Evolutionary conservation across 2,888 invertebrate genomes (phyloP).

Genomic region (Chouioia cunea): DNA sequence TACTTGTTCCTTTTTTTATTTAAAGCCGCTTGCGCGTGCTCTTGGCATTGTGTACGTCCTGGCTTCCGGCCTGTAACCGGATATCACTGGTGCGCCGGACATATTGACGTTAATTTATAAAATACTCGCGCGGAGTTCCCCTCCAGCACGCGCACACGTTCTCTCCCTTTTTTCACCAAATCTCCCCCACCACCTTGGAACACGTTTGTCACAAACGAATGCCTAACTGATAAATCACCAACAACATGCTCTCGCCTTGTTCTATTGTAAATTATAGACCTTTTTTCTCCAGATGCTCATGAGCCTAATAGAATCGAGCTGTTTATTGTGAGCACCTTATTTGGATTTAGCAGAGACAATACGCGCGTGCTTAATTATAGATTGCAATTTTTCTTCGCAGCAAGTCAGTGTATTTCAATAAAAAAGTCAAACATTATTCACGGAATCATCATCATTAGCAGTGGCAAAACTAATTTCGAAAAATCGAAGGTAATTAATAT

Average conservation of each 20-base stretch:
- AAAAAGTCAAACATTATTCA: constrained; percentile 15
- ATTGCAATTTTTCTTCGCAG: constrained; percentile 7
- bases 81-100: constrained; percentile 60
- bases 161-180: constrained; percentile 13
- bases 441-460: constrained; percentile 25
- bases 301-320: background rate
- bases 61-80: constrained; percentile 67
- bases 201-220: constrained; percentile 13
- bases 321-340: constrained; percentile 8
- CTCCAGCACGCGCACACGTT: constrained; percentile 43
- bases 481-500: constrained; percentile 44
- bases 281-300: constrained; percentile 6
- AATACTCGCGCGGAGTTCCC: constrained; percentile 61
- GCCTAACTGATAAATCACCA: constrained; percentile 39
- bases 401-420: constrained; percentile 13
- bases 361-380: background rate
- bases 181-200: constrained; percentile 19
- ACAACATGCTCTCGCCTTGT: constrained; percentile 8
- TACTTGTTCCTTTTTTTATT: constrained; percentile 48
- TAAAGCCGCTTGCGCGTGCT: constrained; percentile 52
- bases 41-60: constrained; percentile 58
- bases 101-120: constrained; percentile 69
- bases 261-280: constrained; percentile 11
- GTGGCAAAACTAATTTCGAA: constrained; percentile 31
- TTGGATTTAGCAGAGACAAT: background rate